phyloP scores from a whole-genome alignment of 2,113 vertebrate genomes.

The Phoenicopterus ruber region DNA sequence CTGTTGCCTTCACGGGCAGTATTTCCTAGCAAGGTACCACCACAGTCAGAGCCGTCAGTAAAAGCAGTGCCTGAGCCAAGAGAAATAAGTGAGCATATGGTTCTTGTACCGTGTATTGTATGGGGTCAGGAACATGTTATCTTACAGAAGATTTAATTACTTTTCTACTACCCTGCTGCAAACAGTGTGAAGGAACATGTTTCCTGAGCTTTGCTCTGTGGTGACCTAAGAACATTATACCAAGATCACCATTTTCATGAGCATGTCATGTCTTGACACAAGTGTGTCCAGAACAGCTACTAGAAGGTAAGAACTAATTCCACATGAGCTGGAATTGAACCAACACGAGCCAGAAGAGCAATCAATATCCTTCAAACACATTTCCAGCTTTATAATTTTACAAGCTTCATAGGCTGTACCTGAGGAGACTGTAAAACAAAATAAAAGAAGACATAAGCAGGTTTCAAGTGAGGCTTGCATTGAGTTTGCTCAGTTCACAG shows the following conservation, averaged over 20 bases:
- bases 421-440: not conserved
- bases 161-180: not conserved
- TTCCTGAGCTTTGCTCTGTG: conserved; percentile 23
- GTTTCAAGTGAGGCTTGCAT: not conserved
- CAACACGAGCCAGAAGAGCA: not conserved
- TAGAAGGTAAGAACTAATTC: not conserved
- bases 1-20: not conserved
- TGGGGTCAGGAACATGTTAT: not conserved
- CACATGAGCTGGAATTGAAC: not conserved
- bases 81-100: not conserved
- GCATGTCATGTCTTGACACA: not conserved
- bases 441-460: not conserved
- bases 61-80: not conserved
- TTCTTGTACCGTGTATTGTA: not conserved
- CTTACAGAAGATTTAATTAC: not conserved
- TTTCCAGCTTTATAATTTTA: not conserved
- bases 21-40: not conserved
- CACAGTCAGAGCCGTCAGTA: not conserved
- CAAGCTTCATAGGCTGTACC: not conserved
- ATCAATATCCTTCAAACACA: not conserved
- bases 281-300: not conserved
- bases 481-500: not conserved
- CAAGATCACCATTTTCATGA: not conserved
- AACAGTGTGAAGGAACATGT: not conserved
- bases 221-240: not conserved